Base-by-base conservation (phyloP, 2,797 vertebrate species). In the Perodicticus potto region DNA sequence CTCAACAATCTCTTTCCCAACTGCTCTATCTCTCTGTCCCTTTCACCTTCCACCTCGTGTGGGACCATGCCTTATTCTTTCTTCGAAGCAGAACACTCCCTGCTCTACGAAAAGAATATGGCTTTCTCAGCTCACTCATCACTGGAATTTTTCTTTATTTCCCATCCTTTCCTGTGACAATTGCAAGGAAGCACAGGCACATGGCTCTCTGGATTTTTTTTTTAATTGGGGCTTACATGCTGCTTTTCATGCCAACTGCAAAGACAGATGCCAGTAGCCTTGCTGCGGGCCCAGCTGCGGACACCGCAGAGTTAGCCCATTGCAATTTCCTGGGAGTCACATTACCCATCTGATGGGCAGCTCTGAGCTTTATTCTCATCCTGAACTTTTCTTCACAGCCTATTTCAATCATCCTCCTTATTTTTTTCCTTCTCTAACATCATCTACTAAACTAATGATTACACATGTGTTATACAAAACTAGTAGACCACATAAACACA, bases 121-220 rank as follows among this genome's bases (percentile, higher is more conserved):
- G 32, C 19, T 91, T 91, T 88, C 65, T 81, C 32, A 49, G 59
- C 43, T 34, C 20, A 83, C 27, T 74, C 40, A 23, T 84, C n/a
- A 1, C 19, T 70, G 72, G 49, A 90, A 67, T 57, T 27, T 88
- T 80, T 72, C 67, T 61, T 72, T 89, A 93, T 93, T 94, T 96
- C 67, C 59, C 80, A 95, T 76, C 10, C 53, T 81, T 72, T 76
- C 67, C 53, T 40, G 27, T 65, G 55, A 67, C 40, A 76, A 85
- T n/a, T 37, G 8, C 27, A 80, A 45, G 63, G 77, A 86, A 70
- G 27, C 43, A 86, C 6, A 37, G 67, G 76, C 27, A 89, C n/a
- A 6, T n/a, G 67, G 37, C n/a, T 80, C 32, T 94, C 67, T 59
- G 49, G 49, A 49, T 45, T 72, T 61, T 19, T 89, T 90, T 80